Base-by-base conservation (phyloP, 1,140 invertebrate species). In the Drosophila ohnishii region DNA sequence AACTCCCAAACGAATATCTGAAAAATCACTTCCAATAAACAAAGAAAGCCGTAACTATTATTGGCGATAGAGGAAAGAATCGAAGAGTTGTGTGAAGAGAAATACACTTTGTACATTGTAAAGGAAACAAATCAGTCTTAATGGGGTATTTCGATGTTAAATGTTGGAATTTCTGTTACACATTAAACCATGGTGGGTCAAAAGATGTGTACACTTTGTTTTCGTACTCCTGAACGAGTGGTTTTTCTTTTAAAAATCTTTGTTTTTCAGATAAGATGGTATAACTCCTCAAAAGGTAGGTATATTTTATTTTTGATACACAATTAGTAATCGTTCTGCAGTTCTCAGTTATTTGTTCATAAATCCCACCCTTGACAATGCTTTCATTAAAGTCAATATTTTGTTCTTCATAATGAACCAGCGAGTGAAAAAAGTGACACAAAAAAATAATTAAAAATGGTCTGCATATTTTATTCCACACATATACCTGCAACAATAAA, bases 21-120 rank as follows among this genome's bases (percentile, higher is more conserved):
- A 32, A 61, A 76, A 66, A 32, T 69, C 35, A 83, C 70, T 79
- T 79, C 75, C 63, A 87, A 67, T 50, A 84, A 75, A 66, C 53
- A 25, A 44, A 37, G 10, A 50, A 53, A 51, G 65, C 22, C 34
- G 48, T 62, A 40, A 28, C n/a, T 56, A 64, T 30, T 16, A 22
- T 58, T n/a, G 30, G 32, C 50, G 16, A 11, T 35, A 58, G 6
- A 11, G 34, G 2, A 25, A 28, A 37, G 10, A 55, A 53, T 11
- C 10, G 30, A 25, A 56, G 39, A 53, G 37, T 37, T 13, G 3
- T 35, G 14, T 45, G 11, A n/a, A 47, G 32, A 22, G 8, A 69
- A 65, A 56, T 39, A 39, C 13, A 65, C 39, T 22, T 56, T 16
- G 25, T 25, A 55, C 37, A 32, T 48, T 47, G n/a, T 19, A 22